These are phyloP conservation scores for Drosophila paranaensis DNA, from an alignment of 2,888 invertebrate species.

Conservation along the genomic window DNA sequence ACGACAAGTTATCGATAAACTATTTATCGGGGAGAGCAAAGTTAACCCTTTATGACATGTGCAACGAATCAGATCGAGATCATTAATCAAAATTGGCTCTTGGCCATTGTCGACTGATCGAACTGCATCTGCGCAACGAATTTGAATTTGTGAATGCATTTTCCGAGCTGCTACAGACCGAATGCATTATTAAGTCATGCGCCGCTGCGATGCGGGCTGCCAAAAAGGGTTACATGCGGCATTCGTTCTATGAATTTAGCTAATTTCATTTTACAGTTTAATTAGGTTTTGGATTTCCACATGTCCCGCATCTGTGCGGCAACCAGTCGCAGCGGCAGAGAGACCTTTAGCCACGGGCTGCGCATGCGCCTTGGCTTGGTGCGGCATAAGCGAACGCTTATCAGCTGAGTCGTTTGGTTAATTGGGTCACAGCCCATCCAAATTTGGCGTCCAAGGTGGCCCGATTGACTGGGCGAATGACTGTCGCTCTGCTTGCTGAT, in stretches of 20 bases:
- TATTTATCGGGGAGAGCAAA: no score
- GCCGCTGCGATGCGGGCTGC: slow-evolving; percentile 45
- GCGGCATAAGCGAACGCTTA: slow-evolving; percentile 26
- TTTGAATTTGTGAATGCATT: slow-evolving; percentile 14
- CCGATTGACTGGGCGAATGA: slow-evolving; percentile 8
- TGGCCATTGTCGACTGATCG: slow-evolving; percentile 41
- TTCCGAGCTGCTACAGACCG: not conserved
- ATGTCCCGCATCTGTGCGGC: slow-evolving; percentile 66
- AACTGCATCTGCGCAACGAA: slow-evolving; percentile 56
- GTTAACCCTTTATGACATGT: not conserved
- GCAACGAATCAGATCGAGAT: slow-evolving; percentile 27
- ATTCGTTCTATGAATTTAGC: slow-evolving; percentile 56
- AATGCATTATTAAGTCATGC: slow-evolving; percentile 49
- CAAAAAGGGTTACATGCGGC: slow-evolving; percentile 53
- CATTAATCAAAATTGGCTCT: slow-evolving; percentile 47
- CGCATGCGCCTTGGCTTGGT: slow-evolving; percentile 62
- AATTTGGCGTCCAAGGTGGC: slow-evolving; percentile 41
- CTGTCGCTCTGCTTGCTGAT: slow-evolving; percentile 28
- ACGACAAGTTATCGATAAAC: not conserved
- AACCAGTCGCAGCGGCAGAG: not conserved
- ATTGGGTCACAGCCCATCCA: slow-evolving; percentile 41
- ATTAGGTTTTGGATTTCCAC: slow-evolving; percentile 72
- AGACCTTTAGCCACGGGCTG: slow-evolving; percentile 41
- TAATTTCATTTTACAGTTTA: slow-evolving; percentile 76
- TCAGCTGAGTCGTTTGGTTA: slow-evolving; percentile 25